Base-by-base conservation (phyloP, 2,888 invertebrate genomes). In the Quadroppia sp. region DNA sequence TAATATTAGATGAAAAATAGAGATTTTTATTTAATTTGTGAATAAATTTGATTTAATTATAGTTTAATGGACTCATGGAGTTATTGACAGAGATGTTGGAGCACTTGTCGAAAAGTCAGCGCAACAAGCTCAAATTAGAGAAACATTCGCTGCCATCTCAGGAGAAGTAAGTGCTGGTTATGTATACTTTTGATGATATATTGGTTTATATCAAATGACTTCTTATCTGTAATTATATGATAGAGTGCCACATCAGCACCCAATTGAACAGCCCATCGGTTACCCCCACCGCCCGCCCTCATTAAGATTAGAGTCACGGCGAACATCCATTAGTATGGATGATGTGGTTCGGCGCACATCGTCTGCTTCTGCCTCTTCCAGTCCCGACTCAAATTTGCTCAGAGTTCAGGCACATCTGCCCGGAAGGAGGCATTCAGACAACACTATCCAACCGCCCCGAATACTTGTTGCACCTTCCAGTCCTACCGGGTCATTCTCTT, bases 51-150 rank as follows among this genome's bases (percentile, higher is more conserved):
- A 69, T 13, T 67, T 53, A 40, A 2, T 30, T 40, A 17, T 71
- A 80, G 78, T 80, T 82, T 78, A 88, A 88, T 74, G 85, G 87
- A 78, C 86, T 93, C 40, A 86, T 92, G 77, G 90, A 90, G 75
- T 90, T 94, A 67, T 86, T 96, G 75, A 91, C 94, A 81, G 93
- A 94, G 80, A 94, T 97, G 95, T 84, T 97, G 76, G 82, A 82
- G 71, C 82, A 82, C 75, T 82, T 83, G 56, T 82, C 80, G 80
- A 87, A 90, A 78, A 90, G 91, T 81, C 93, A 95, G 81, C 87
- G 92, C 71, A 90, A 91, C 83, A 93, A 93, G 83, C 86, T 96
- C 82, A 92, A 92, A 83, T 82, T 91, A 80, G 94, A 94, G 81
- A 89, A 89, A 82, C 84, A 89, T 76, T 87, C 89, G 53, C 84